Base-by-base conservation (phyloP, 1,140 invertebrate genomes). In the Coenobita brevimanus region DNA sequence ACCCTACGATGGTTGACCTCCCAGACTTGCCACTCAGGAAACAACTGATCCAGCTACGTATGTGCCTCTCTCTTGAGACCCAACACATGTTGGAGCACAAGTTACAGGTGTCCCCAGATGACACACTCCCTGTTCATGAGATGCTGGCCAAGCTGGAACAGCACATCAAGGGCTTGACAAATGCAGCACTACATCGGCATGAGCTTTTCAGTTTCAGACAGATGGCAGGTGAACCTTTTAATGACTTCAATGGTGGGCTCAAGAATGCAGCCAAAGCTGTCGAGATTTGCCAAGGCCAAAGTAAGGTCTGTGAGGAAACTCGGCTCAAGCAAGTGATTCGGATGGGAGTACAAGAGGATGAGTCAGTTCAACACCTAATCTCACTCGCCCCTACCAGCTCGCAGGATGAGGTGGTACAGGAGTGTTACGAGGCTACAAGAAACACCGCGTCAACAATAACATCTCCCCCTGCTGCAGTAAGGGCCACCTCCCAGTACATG, bases 51-150 rank as follows among this genome's bases (percentile, higher is more conserved):
- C n/a, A n/a, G n/a, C n/a, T n/a, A n/a, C n/a, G n/a, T n/a, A 79
- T 79, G 76, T 79, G 76, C 54, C 36, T 79, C 21, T 57, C 76
- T 33, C 76, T 79, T 8, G 76, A 79, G 38, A 79, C 13, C 15
- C 27, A 24, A 4, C 4, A 6, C 27, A 27, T 67, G 6, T 30
- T 24, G 27, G 64, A 67, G 27, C 8, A 4, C 64, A 24, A 8
- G 27, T 27, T 67, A 8, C 8, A 67, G 27, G 27, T 67, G 6
- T 67, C 24, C 6, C 64, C 8, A 15, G 64, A 30, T 4, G 64
- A n/a, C n/a, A n/a, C n/a, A n/a, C n/a, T n/a, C n/a, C n/a, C n/a
- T n/a, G n/a, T n/a, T n/a, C n/a, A n/a, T 69, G 24, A 36, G 8
- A 17, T 69, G 24, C 64, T 69, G 64, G 64, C 10, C 24, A 69